phyloP scores from a whole-genome alignment of 2,113 vertebrate genomes.

The Balaenoptera acutorostrata region DNA sequence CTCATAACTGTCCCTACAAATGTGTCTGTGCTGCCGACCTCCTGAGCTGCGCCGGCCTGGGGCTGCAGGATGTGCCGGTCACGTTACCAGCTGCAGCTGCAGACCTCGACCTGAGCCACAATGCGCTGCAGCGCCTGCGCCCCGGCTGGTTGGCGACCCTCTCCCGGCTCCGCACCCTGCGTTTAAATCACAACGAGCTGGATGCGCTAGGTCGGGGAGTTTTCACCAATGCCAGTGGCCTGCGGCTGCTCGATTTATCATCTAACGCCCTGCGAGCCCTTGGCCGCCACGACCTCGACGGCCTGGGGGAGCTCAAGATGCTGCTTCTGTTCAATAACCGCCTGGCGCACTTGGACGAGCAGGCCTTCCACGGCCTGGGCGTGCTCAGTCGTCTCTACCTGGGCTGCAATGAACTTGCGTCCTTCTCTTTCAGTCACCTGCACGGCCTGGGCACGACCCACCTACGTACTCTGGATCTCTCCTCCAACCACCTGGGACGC shows the following conservation, averaged over 20 bases:
- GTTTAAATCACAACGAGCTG: constrained; percentile 88
- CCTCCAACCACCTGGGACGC: constrained; percentile 88
- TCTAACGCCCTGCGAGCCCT: constrained; percentile 86
- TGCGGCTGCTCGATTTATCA: constrained; percentile 91
- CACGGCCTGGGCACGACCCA: constrained; percentile 81
- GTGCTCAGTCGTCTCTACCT: constrained; percentile 88
- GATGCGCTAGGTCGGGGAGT: constrained; percentile 71
- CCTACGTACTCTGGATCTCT: constrained; percentile 90
- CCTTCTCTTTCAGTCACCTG: constrained; percentile 90
- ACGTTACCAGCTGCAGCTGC: constrained; percentile 75
- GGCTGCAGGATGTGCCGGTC: constrained; percentile 80
- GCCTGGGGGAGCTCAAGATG: constrained; percentile 84
- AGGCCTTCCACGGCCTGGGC: constrained; percentile 80
- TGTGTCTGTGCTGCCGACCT: constrained; percentile 92
- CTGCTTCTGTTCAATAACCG: constrained; percentile 92
- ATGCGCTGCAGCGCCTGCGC: constrained; percentile 82
- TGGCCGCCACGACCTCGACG: constrained; percentile 85
- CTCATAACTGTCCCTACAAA: constrained; percentile 70
- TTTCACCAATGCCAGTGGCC: constrained; percentile 86
- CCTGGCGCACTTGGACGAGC: constrained; percentile 83
- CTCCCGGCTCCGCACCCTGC: constrained; percentile 82
- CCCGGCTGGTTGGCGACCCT: constrained; percentile 81
- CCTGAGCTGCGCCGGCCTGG: constrained; percentile 87
- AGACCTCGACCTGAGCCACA: constrained; percentile 93
- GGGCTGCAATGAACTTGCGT: constrained; percentile 89